Base-by-base conservation (phyloP, 1,140 invertebrate species). In the Drosophila azteca region DNA sequence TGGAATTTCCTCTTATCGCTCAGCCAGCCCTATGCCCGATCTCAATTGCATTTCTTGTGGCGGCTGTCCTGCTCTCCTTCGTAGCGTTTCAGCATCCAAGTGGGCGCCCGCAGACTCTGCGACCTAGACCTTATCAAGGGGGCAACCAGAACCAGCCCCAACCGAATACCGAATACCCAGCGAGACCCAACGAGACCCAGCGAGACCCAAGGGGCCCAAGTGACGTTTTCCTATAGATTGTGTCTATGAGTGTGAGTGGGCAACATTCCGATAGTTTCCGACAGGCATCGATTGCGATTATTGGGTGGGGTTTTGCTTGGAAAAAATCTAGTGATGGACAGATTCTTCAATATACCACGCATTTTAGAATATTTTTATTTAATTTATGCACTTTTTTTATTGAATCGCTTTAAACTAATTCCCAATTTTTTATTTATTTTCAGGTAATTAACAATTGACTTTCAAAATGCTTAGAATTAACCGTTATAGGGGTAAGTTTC, bases 1-100 rank as follows among this genome's bases (percentile, higher is more conserved):
- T 78, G 82, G 82, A 80, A 85, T 87, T 85, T 78, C n/a, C 64
- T 43, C 78, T 85, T 85, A 85, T 85, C 81, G 65, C 35, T 26
- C 15, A 24, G 44, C 53, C 43, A 52, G 41, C 51, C 17, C 44
- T 24, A 29, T 35, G 9, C 46, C 24, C 52, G 52, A 73, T 73
- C 70, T 53, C 29, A n/a, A 39, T n/a, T 11, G 15, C 13, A 17
- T 9, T 22, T 35, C 45, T 24, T 39, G 35, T 13, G 35, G 35
- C 29, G 20, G 26, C 24, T 29, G 24, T 3, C 0, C 11, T n/a
- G 4, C 1, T 0, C 24, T 26, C 50, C 52, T 29, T 31, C 17
- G 22, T 48, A 22, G 17, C 17, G 22, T 48, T 17, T 48, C 24
- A 41, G 22, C 1, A 20, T 43, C 15, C 22, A 61, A 81, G 82